These are phyloP conservation scores for Sciaenops ocellatus DNA, from an alignment of 2,797 vertebrate genomes.

Conservation along the genomic window DNA sequence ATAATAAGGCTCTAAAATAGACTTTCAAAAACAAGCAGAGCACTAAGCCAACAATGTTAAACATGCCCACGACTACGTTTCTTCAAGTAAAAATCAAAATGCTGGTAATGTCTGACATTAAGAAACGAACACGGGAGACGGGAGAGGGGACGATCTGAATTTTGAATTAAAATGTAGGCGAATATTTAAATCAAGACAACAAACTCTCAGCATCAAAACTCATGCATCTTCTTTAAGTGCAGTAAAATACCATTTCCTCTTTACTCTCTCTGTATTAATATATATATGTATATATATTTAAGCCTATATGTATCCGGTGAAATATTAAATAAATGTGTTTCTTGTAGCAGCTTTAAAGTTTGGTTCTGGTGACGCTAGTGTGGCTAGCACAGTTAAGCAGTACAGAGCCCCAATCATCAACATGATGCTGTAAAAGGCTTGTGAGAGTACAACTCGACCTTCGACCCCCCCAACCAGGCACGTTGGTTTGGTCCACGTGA, in stretches of 20 bases:
- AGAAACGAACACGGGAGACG: constrained; percentile 36
- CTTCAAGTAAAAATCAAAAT: constrained; percentile 78
- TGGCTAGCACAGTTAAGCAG: constrained; percentile 60
- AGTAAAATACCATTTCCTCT: constrained; percentile 70
- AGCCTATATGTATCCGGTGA: constrained; percentile 45
- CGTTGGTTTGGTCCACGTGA: constrained; percentile 78
- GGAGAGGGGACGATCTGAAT: background rate
- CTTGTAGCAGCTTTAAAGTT: constrained; percentile 79
- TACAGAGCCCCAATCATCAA: constrained; percentile 30
- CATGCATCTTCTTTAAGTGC: constrained; percentile 72
- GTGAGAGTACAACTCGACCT: background rate
- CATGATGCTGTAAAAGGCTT: constrained; percentile 15
- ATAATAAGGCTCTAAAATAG: constrained; percentile 54
- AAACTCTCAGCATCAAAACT: constrained; percentile 64
- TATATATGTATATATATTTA: constrained; percentile 1
- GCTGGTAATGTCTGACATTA: constrained; percentile 77
- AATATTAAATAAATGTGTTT: constrained; percentile 57
- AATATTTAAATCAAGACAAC: constrained; percentile 24
- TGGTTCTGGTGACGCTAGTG: constrained; percentile 59
- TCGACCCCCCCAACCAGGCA: constrained; percentile 70
- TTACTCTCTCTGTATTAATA: constrained; percentile 51
- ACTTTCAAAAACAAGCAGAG: constrained; percentile 42
- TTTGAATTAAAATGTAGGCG: constrained; percentile 22
- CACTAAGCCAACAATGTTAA: constrained; percentile 47
- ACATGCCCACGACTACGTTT: constrained; percentile 42